Evolutionary conservation across 2,797 vertebrate genomes (phyloP).

Genomic region (Micrastur ruficollis): DNA sequence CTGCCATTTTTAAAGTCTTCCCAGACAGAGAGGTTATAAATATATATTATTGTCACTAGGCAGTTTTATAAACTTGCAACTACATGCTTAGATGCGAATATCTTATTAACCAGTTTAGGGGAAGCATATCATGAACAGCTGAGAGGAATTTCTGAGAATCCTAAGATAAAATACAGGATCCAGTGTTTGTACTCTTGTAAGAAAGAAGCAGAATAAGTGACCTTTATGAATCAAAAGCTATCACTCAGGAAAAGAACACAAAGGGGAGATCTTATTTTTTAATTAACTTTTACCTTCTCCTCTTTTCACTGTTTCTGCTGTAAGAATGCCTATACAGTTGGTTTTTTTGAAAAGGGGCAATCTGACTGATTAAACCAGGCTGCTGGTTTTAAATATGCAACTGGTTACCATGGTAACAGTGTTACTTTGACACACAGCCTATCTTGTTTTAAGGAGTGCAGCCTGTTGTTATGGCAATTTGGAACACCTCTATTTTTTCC

Average conservation of each 20-base stretch:
- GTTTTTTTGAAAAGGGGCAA: slow-evolving; percentile 60
- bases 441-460: slow-evolving; percentile 72
- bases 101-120: not conserved
- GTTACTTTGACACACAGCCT: slow-evolving; percentile 73
- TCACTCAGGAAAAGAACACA: not conserved
- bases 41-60: not conserved
- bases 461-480: slow-evolving; percentile 77
- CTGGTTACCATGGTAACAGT: slow-evolving; percentile 73
- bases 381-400: slow-evolving; percentile 73
- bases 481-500: slow-evolving; percentile 33
- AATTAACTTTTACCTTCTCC: not conserved
- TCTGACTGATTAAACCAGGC: slow-evolving; percentile 74
- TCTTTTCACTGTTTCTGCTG: not conserved
- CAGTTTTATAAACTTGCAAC: not conserved
- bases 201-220: not conserved
- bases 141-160: not conserved
- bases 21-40: not conserved
- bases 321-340: not conserved
- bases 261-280: not conserved
- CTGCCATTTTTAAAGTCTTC: not conserved
- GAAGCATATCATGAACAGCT: not conserved
- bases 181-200: not conserved
- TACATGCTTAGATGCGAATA: not conserved
- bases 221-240: not conserved
- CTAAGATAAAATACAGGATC: not conserved